These are phyloP conservation scores for Galagoides demidoff DNA, from an alignment of 2,797 vertebrate genomes.

Conservation along the genomic window DNA sequence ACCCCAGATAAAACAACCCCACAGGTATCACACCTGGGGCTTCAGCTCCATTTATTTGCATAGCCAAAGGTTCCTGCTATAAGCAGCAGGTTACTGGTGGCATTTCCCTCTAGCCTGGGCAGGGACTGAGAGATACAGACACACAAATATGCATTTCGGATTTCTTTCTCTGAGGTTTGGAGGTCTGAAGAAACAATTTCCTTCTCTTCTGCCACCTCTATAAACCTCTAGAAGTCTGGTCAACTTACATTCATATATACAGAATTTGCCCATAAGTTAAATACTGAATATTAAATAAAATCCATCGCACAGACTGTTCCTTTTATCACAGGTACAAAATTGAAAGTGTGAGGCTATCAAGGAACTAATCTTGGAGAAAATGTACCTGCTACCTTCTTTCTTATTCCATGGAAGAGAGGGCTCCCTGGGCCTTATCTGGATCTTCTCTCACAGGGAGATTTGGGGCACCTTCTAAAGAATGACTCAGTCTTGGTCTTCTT, in stretches of 20 bases:
- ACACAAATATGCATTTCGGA: neutral
- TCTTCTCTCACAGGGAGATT: neutral
- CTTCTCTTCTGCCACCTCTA: neutral
- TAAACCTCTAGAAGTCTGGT: neutral
- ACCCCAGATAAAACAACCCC: neutral
- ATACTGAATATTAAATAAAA: neutral
- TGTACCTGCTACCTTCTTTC: neutral
- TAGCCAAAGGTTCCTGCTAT: conserved; percentile 30
- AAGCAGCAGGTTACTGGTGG: neutral
- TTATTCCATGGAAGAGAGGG: neutral
- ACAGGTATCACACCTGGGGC: neutral
- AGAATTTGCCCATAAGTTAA: neutral
- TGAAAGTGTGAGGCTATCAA: neutral
- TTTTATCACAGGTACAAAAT: neutral
- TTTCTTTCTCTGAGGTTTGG: neutral
- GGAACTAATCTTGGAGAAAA: neutral
- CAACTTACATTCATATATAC: neutral
- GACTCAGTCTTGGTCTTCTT: neutral
- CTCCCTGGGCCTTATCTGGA: neutral
- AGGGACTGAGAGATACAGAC: neutral
- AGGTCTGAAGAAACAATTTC: neutral
- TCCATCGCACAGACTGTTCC: neutral
- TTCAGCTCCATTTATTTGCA: conserved; percentile 72
- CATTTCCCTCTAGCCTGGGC: neutral
- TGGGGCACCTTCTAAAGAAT: neutral